Conservation (phyloP, 1,140 invertebrate species). For the Papilio dardanus region DNA sequence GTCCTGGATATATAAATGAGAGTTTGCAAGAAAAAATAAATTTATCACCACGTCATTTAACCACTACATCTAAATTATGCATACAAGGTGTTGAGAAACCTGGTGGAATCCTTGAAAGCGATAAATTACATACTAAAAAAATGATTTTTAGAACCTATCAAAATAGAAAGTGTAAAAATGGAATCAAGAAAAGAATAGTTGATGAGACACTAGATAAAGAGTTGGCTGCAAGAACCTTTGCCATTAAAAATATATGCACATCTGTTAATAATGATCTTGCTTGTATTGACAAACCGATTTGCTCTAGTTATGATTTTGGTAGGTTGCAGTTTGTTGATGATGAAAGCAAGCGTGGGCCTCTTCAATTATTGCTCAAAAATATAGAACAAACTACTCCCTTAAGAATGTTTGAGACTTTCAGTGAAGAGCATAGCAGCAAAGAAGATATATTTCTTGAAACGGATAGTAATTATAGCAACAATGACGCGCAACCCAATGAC, state of each 20-base stretch:
- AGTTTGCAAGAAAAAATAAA: constrained; percentile 33
- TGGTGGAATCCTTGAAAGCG: constrained; percentile 57
- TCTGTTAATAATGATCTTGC: constrained; percentile 36
- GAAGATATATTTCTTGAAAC: neutral
- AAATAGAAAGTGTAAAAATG: constrained; percentile 40
- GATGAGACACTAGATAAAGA: constrained; percentile 21
- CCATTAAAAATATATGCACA: constrained; percentile 32
- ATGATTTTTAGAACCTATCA: constrained; percentile 47
- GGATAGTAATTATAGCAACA: neutral
- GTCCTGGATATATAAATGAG: constrained; percentile 4
- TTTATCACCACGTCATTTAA: constrained; percentile 39
- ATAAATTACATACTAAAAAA: constrained; percentile 16
- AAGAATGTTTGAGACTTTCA: constrained; percentile 14
- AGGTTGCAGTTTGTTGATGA: constrained; percentile 48
- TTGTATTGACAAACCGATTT: constrained; percentile 50
- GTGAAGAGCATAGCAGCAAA: neutral
- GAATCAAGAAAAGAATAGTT: constrained; percentile 11
- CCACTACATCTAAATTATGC: constrained; percentile 59
- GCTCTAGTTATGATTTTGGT: constrained; percentile 70
- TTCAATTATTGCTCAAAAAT: constrained; percentile 28
- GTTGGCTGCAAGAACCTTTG: constrained; percentile 19
- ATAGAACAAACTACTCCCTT: neutral
- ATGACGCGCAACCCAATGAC: neutral
- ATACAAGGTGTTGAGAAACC: constrained; percentile 79
- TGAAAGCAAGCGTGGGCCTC: constrained; percentile 18